Evolutionary conservation across 2,797 vertebrate genomes (phyloP).

Genomic region (Podarcis siculus): DNA sequence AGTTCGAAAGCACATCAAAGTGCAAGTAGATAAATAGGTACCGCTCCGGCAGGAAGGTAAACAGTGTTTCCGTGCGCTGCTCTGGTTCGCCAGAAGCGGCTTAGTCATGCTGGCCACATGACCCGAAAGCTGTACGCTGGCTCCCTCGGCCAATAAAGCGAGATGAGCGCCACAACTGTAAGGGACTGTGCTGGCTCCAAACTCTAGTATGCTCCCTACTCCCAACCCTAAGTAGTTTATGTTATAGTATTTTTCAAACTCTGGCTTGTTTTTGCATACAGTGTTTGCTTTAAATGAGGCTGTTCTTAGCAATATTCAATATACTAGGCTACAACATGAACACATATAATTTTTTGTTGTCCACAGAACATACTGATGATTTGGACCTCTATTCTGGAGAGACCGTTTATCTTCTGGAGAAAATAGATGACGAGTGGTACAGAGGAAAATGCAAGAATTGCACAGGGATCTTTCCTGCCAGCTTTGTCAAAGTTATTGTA

Average conservation of each 20-base stretch:
- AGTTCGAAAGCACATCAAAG: too few relatives aligned
- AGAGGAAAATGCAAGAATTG: slow-evolving; percentile 85
- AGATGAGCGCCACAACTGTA: too few relatives aligned
- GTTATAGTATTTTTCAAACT: slow-evolving; percentile 12
- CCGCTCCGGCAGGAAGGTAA: too few relatives aligned
- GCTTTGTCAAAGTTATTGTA: slow-evolving; percentile 85
- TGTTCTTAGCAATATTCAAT: slow-evolving; percentile 39
- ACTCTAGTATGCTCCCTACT: not conserved
- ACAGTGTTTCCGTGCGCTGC: too few relatives aligned
- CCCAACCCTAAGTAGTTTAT: not conserved
- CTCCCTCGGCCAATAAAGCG: too few relatives aligned
- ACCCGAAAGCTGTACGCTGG: too few relatives aligned
- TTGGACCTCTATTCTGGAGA: slow-evolving; percentile 89
- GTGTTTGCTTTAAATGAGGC: slow-evolving; percentile 11
- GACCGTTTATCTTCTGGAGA: slow-evolving; percentile 86
- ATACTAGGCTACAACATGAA: slow-evolving; percentile 11
- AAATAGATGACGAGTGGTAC: slow-evolving; percentile 91
- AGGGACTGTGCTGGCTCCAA: not conserved
- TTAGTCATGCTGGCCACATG: too few relatives aligned
- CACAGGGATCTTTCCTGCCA: slow-evolving; percentile 90
- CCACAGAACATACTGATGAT: slow-evolving; percentile 88
- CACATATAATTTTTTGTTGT: not conserved
- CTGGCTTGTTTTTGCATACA: not conserved
- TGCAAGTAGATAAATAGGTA: too few relatives aligned
- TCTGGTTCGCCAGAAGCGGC: too few relatives aligned